Percentiles rank a stretch among this genome's conserved stretches.
Conservation (phyloP, 2,113 vertebrate genomes). For the Alouatta palliata region DNA sequence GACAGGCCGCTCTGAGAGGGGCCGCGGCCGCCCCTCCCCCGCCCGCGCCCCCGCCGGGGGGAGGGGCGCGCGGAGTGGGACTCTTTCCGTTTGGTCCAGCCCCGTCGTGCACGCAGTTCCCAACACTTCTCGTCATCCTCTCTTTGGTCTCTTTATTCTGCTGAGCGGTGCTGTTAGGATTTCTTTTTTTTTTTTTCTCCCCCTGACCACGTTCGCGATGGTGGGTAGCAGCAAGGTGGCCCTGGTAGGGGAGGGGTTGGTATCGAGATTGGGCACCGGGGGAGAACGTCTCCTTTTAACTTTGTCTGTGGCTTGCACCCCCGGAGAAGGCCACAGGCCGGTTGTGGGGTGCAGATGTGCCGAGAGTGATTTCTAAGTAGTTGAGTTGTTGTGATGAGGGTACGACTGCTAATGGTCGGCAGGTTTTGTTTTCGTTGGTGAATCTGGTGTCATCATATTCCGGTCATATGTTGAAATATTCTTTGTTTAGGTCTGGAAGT, state of each 20-base stretch:
- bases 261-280: conserved; percentile 70
- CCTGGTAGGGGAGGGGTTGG: conserved; percentile 67
- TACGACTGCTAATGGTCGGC: conserved; percentile 78
- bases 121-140: conserved; percentile 81
- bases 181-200: conserved; percentile 27
- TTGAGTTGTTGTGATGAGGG: conserved; percentile 83
- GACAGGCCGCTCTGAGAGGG: conserved; percentile 62
- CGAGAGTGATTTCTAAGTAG: conserved; percentile 85
- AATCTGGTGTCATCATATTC: conserved; percentile 86
- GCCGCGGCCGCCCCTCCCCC: conserved; percentile 72
- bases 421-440: conserved; percentile 86
- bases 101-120: conserved; percentile 81
- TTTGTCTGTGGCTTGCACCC: conserved; percentile 75
- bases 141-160: conserved; percentile 79
- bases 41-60: conserved; percentile 76
- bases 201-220: conserved; percentile 69
- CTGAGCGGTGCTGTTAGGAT: conserved; percentile 75
- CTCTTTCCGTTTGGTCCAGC: conserved; percentile 86
- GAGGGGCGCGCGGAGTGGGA: conserved; percentile 84
- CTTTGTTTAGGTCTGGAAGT: conserved; percentile 86
- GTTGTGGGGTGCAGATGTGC: conserved; percentile 78
- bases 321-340: conserved; percentile 81
- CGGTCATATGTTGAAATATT: conserved; percentile 85
- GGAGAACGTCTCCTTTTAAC: conserved; percentile 73
- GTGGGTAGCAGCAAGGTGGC: conserved; percentile 75